phyloP scores from a whole-genome alignment of 1,140 invertebrate species.

The Orchesella cincta region DNA sequence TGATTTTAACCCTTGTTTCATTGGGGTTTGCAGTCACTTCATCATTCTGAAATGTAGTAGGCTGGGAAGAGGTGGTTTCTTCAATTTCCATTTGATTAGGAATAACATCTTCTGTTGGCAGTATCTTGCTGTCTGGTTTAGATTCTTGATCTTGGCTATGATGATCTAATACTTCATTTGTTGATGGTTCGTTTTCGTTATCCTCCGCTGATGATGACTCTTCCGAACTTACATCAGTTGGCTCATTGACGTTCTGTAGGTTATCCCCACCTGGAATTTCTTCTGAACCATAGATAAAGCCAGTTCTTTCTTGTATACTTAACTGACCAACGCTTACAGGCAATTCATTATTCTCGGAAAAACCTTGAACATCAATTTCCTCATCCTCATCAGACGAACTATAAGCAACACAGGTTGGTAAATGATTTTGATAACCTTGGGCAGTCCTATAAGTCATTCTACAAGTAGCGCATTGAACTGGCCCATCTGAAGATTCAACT shows the following conservation, averaged over 20 bases:
- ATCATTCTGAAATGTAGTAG: too few species aligned
- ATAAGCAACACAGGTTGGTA: slow-evolving; percentile 68
- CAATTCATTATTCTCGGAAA: not conserved
- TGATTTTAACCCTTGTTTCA: too few species aligned
- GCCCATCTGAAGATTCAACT: slow-evolving; percentile 59
- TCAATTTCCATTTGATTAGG: too few species aligned
- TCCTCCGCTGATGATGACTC: not conserved
- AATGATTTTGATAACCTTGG: slow-evolving; percentile 80
- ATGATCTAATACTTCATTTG: too few species aligned
- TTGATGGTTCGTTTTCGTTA: too few species aligned
- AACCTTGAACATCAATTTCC: slow-evolving; percentile 45
- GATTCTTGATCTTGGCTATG: too few species aligned
- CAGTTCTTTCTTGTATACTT: not conserved
- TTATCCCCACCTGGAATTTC: not conserved
- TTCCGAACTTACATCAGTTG: not conserved
- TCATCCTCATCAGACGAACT: slow-evolving; percentile 57
- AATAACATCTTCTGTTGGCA: too few species aligned
- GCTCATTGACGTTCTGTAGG: not conserved
- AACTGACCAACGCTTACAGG: not conserved
- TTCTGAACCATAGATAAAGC: not conserved
- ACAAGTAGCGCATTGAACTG: slow-evolving; percentile 83
- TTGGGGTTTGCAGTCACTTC: too few species aligned
- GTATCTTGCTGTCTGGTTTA: too few species aligned
- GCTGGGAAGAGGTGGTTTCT: too few species aligned
- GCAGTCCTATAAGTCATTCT: slow-evolving; percentile 85